phyloP scores from a whole-genome alignment of 1,140 invertebrate species.

The Pogonognathellus flavescens region DNA sequence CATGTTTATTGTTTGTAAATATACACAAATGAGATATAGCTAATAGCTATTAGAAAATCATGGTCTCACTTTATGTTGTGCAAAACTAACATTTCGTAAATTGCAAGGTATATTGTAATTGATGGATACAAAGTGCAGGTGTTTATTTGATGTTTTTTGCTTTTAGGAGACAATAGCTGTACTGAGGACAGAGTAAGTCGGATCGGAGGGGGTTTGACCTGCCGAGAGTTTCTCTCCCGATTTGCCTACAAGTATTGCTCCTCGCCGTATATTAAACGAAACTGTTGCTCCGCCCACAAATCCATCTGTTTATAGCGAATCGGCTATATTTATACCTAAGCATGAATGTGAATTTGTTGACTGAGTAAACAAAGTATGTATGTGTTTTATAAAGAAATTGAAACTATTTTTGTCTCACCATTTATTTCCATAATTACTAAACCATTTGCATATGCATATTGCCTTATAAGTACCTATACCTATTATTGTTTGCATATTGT shows the following conservation, averaged over 20 bases:
- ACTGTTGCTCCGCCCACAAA: conserved; percentile 71
- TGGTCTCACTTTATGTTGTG: not conserved
- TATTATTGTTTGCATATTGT: not conserved
- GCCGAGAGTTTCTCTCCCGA: conserved; percentile 70
- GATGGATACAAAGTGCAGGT: not conserved
- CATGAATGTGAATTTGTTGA: conserved; percentile 60
- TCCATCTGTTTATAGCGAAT: conserved; percentile 64
- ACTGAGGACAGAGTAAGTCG: conserved; percentile 62
- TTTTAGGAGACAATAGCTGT: conserved; percentile 58
- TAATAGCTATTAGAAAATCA: too few species aligned
- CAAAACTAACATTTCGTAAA: not conserved
- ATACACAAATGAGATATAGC: not conserved
- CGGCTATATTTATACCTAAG: conserved; percentile 64
- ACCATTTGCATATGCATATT: not conserved
- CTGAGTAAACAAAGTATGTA: conserved; percentile 63
- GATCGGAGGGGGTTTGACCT: conserved; percentile 69
- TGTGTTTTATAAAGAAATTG: conserved; percentile 53
- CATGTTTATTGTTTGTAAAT: not conserved
- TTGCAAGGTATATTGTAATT: not conserved
- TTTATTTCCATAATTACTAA: not conserved
- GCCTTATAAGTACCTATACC: not conserved
- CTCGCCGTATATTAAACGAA: conserved; percentile 71
- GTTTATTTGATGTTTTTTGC: not conserved
- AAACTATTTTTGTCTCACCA: not conserved
- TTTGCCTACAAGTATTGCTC: conserved; percentile 72